Conservation (phyloP, 2,113 vertebrate species). For the Stegastes partitus region DNA sequence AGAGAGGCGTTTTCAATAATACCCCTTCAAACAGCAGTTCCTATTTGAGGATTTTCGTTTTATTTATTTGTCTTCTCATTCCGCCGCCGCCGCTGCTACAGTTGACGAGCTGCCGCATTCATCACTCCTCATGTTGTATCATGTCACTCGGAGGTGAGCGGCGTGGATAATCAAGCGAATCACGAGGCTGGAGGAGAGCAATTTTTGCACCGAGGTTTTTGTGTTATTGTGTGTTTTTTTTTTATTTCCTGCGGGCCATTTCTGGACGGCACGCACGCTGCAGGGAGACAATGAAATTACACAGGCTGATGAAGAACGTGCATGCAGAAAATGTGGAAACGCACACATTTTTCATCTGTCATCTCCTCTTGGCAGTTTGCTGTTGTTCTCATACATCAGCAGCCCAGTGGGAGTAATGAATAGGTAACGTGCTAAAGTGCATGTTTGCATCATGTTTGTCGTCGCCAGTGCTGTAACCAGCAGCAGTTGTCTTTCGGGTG, state of each 20-base stretch:
- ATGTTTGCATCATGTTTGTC: conserved; percentile 17
- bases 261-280: conserved; percentile 4
- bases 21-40: conserved; percentile 52
- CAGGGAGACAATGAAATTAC: conserved; percentile 44
- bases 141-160: conserved; percentile 51
- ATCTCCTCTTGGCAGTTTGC: conserved; percentile 29
- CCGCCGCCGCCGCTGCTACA: not conserved
- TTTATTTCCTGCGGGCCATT: conserved; percentile 29
- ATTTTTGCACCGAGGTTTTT: conserved; percentile 22
- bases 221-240: conserved; percentile 7
- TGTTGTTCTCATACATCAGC: conserved; percentile 36
- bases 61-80: conserved; percentile 35
- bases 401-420: conserved; percentile 50
- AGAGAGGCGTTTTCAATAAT: conserved; percentile 55
- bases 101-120: conserved; percentile 40
- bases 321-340: not conserved
- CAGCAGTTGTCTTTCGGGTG: not conserved
- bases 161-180: conserved; percentile 60
- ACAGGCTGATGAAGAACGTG: conserved; percentile 9
- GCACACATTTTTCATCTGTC: conserved; percentile 17
- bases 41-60: conserved; percentile 62
- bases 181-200: conserved; percentile 33
- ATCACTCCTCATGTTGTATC: conserved; percentile 46
- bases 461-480: not conserved
- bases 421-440: conserved; percentile 25